Conservation (phyloP, 1,140 invertebrate genomes). For the Eurosta solidaginis region DNA sequence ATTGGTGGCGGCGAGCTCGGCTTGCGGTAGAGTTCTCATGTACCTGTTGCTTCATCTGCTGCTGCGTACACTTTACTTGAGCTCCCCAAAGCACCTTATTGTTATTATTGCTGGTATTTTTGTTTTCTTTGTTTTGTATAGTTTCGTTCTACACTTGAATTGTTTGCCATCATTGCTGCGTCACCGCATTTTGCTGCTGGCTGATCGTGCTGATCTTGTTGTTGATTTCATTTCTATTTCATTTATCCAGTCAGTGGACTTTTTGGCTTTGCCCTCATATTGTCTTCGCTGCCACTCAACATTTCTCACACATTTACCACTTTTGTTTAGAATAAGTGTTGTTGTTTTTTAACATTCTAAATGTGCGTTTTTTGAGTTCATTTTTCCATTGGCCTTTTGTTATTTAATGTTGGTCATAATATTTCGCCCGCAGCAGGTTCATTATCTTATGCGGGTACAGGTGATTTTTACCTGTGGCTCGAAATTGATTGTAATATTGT, state of each 20-base stretch:
- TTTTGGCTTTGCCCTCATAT: neutral
- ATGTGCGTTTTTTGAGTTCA: slow-evolving; percentile 22
- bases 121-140: slow-evolving; percentile 31
- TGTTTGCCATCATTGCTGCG: neutral
- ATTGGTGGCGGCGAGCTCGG: neutral
- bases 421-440: slow-evolving; percentile 45
- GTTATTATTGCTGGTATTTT: slow-evolving; percentile 21
- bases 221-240: slow-evolving; percentile 43
- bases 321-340: slow-evolving; percentile 48
- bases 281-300: neutral
- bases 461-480: slow-evolving; percentile 40
- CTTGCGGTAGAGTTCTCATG: neutral
- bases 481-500: neutral
- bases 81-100: neutral
- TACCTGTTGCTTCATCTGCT: slow-evolving; percentile 18
- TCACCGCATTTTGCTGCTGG: slow-evolving; percentile 38
- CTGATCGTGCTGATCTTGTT: slow-evolving; percentile 42
- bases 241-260: slow-evolving; percentile 6
- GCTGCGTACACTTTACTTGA: slow-evolving; percentile 37
- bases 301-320: slow-evolving; percentile 36
- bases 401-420: slow-evolving; percentile 54
- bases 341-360: slow-evolving; percentile 33
- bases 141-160: slow-evolving; percentile 31
- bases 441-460: slow-evolving; percentile 57
- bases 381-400: neutral